phyloP scores from a whole-genome alignment of 92 coral and sea anemone genomes.

The Paragorgia papillata region DNA sequence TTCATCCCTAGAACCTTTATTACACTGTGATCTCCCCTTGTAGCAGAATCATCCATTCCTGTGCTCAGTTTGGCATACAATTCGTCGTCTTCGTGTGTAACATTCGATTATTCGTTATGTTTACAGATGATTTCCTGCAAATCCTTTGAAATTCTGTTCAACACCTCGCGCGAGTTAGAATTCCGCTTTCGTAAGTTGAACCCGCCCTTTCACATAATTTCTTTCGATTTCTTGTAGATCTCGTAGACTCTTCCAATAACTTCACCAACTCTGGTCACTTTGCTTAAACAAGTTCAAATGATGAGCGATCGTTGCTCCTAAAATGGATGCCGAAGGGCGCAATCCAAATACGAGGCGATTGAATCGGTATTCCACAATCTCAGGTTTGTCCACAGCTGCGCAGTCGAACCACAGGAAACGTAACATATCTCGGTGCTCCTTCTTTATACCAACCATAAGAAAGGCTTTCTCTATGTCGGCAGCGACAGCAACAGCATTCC shows the following conservation, averaged over 20 bases:
- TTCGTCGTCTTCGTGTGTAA: conserved; percentile 42
- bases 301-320: conserved; percentile 42
- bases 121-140: neutral
- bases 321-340: conserved; percentile 38
- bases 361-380: conserved; percentile 33
- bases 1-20: conserved; percentile 62
- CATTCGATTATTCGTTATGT: neutral
- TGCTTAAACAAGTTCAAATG: conserved; percentile 31
- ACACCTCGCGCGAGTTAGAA: neutral
- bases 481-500: conserved; percentile 18
- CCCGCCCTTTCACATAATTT: too few relatives aligned
- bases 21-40: neutral
- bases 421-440: conserved; percentile 28
- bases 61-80: conserved; percentile 18
- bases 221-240: too few relatives aligned
- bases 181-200: conserved; percentile 52
- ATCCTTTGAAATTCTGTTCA: too few relatives aligned
- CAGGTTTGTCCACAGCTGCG: conserved; percentile 25
- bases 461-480: conserved; percentile 42
- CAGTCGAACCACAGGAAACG: conserved; percentile 42
- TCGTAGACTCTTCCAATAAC: conserved; percentile 8
- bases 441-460: conserved; percentile 42
- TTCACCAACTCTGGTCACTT: conserved; percentile 31
- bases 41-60: conserved; percentile 12
- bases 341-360: conserved; percentile 46